phyloP scores from a whole-genome alignment of 2,797 vertebrate species.

The Pseudochirops cupreus region DNA sequence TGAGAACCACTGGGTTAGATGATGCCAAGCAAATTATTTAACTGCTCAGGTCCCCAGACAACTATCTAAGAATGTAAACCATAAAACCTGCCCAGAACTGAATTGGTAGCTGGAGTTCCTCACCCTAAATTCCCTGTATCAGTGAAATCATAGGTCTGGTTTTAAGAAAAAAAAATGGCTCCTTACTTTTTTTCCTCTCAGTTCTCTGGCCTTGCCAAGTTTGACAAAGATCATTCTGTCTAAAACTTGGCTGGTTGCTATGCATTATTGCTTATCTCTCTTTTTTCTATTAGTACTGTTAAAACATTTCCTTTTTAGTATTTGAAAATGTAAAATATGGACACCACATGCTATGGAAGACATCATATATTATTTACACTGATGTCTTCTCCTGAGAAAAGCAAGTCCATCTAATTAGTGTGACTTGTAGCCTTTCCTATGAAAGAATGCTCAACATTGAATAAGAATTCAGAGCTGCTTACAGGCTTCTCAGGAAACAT shows the following conservation, averaged over 20 bases:
- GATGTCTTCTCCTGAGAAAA: not conserved
- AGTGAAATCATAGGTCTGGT: not conserved
- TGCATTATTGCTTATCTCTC: not conserved
- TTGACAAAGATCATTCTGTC: conserved; percentile 54
- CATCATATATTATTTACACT: not conserved
- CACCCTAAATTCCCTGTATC: not conserved
- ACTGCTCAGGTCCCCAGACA: not conserved
- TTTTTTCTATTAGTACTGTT: conserved; percentile 27
- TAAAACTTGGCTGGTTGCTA: conserved; percentile 38
- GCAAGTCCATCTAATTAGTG: not conserved
- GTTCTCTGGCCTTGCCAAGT: conserved; percentile 35
- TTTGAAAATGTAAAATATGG: not conserved
- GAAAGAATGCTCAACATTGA: not conserved
- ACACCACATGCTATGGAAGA: not conserved
- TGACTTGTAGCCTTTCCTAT: not conserved
- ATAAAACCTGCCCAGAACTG: not conserved
- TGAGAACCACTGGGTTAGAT: not conserved
- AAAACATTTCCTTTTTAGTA: conserved; percentile 48
- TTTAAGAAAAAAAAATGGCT: not conserved
- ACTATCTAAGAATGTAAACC: not conserved
- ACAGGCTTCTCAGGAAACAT: not conserved
- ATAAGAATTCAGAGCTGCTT: not conserved
- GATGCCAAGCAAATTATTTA: not conserved
- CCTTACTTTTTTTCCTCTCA: conserved; percentile 31
- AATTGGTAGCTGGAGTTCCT: not conserved